Percentiles rank a stretch among this genome's conserved stretches.
phyloP scores from a whole-genome alignment of 2,888 invertebrate genomes.

The Nemurella pictetii region DNA sequence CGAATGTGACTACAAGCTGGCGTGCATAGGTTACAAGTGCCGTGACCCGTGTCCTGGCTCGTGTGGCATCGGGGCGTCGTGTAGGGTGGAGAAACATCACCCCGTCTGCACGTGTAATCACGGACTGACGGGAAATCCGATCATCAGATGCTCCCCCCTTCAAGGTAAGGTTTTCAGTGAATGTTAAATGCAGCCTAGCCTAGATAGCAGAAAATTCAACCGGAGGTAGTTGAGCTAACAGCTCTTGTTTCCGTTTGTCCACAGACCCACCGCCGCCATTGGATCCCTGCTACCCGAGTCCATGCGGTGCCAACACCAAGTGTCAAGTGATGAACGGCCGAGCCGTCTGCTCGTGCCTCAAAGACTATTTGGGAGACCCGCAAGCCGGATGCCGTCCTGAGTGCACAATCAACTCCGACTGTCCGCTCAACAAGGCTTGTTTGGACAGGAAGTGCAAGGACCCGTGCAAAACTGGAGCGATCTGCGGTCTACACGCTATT shows the following conservation, averaged over 20 bases:
- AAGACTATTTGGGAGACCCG: constrained; percentile 81
- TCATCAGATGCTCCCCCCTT: constrained; percentile 68
- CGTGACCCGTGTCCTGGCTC: constrained; percentile 80
- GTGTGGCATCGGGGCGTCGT: constrained; percentile 74
- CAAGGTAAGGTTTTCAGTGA: constrained; percentile 47
- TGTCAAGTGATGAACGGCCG: constrained; percentile 71
- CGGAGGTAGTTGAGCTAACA: background rate
- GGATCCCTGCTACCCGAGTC: constrained; percentile 72
- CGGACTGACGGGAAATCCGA: constrained; percentile 76
- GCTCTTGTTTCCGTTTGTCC: too few species aligned
- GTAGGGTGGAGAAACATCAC: constrained; percentile 76
- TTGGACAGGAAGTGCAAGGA: constrained; percentile 57
- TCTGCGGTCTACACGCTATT: constrained; percentile 80
- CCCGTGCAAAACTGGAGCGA: constrained; percentile 47
- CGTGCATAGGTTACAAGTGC: constrained; percentile 80
- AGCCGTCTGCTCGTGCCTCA: constrained; percentile 76
- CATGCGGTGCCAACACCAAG: constrained; percentile 78
- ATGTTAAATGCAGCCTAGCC: background rate
- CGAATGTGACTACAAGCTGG: constrained; percentile 71
- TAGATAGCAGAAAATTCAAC: too few species aligned
- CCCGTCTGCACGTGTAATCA: constrained; percentile 76
- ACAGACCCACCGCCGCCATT: constrained; percentile 56
- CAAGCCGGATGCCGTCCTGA: constrained; percentile 62
- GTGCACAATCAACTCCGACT: constrained; percentile 82
- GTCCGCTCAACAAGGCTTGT: constrained; percentile 73